Evolutionary conservation across 2,113 vertebrate species (phyloP), one percentile per base, ranked within the genome.

Genomic region (Crotalus viridis): DNA sequence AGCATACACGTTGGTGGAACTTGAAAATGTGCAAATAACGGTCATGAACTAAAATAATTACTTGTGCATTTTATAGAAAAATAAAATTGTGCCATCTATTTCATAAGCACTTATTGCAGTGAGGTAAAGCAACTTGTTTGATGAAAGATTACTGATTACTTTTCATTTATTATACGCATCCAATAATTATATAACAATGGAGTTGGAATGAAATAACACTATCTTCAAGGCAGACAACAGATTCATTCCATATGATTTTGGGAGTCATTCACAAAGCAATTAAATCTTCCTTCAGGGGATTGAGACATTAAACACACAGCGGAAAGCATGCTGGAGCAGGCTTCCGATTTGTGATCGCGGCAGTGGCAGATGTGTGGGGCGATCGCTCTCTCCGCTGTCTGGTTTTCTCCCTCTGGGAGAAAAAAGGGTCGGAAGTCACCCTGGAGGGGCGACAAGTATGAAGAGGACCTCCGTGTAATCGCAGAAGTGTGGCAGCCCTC

Each of bases 161-260:
- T 97, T 96, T 97, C 97, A 98, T 98, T 98, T 98, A 97, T 97
- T 97, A 97, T 97, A 98, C 96, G 97, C 96, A 97, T 97, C 95
- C 95, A 97, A 97, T 98, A 98, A 98, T 98, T 98, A 98, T 97
- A 96, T 97, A 97, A 97, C 97, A 97, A 97, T 96, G 97, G 96
- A 93, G 96, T 95, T 93, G 96, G 97, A 97, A 97, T 97, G 97
- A 98, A 96, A 97, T 96, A 96, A 96, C 96, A 97, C 96, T 97
- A 93, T 97, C 95, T 94, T 96, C 94, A 96, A 96, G 96, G 95
- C 97, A 98, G 97, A 97, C 97, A 98, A 98, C 97, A 97, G 97
- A 96, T 97, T 98, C 97, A 98, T 98, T 97, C 97, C 94, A 94
- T 94, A 94, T 96, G 97, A 98, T 97, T 97, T 97, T 96, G 94